A percentile compares a stretch with the other conserved stretches of the same genome.
phyloP scores from a whole-genome alignment of 2,113 vertebrate genomes.

The Notiomystis cincta region DNA sequence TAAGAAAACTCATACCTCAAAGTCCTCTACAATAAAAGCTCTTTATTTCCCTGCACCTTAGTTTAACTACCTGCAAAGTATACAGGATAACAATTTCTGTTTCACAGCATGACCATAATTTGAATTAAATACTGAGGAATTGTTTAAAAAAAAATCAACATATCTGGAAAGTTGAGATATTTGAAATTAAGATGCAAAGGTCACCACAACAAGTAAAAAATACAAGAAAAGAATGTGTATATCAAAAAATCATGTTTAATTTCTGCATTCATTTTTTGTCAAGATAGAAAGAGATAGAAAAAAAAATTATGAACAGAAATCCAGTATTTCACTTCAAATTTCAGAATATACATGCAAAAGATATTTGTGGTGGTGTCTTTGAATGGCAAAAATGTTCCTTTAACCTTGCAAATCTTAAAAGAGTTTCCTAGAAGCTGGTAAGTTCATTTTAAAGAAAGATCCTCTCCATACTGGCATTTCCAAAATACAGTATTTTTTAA shows the following conservation, averaged over 20 bases:
- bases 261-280: not conserved
- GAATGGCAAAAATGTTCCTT: not conserved
- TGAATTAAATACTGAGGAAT: not conserved
- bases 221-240: not conserved
- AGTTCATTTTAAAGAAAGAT: not conserved
- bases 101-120: not conserved
- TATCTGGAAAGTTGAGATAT: not conserved
- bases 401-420: not conserved
- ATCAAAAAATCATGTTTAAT: not conserved
- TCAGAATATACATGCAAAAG: not conserved
- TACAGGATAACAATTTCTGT: not conserved
- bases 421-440: not conserved
- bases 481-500: not conserved
- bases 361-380: not conserved
- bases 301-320: not conserved
- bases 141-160: not conserved
- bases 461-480: not conserved
- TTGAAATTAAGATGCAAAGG: not conserved
- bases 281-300: not conserved
- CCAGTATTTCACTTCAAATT: not conserved
- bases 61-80: not conserved
- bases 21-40: not conserved
- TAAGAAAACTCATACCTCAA: not conserved
- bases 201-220: not conserved
- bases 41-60: not conserved